Evolutionary conservation across 2,113 vertebrate genomes (phyloP).

Genomic region (Galeopterus variegatus): DNA sequence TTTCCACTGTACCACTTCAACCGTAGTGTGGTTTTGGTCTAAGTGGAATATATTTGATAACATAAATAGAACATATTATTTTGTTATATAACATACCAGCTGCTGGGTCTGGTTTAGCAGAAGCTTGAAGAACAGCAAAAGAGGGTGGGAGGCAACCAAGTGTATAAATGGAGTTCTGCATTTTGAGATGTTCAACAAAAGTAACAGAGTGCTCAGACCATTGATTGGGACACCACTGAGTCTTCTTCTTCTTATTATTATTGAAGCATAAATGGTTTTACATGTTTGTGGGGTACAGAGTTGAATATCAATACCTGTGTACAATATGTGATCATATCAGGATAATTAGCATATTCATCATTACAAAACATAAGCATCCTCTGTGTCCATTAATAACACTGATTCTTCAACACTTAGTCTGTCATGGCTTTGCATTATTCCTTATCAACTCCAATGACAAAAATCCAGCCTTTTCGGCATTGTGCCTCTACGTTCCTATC

Average conservation of each 20-base stretch:
- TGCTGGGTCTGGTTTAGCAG: conserved; percentile 73
- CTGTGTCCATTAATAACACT: not conserved
- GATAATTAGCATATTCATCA: too few relatives aligned
- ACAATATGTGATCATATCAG: too few relatives aligned
- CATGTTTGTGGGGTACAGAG: too few relatives aligned
- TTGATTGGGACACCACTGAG: not conserved
- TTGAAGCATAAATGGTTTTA: too few relatives aligned
- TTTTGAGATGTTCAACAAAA: conserved; percentile 67
- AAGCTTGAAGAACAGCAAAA: conserved; percentile 73
- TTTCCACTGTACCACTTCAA: conserved; percentile 58
- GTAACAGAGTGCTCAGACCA: not conserved
- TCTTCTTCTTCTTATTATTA: not conserved
- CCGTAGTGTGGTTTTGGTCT: conserved; percentile 59
- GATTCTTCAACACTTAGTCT: conserved; percentile 27
- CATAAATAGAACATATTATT: conserved; percentile 79
- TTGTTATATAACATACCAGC: conserved; percentile 78
- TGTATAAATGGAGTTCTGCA: conserved; percentile 63
- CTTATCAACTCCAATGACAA: conserved; percentile 38
- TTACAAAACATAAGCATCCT: too few relatives aligned
- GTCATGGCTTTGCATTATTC: conserved; percentile 21
- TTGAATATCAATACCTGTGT: too few relatives aligned
- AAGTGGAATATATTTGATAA: conserved; percentile 76
- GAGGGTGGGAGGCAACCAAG: conserved; percentile 74
- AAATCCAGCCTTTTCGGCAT: conserved; percentile 34
- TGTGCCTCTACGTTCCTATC: not conserved